Evolutionary conservation across 2,888 invertebrate species (phyloP).

Genomic region (Sceliomorpha sp.): DNA sequence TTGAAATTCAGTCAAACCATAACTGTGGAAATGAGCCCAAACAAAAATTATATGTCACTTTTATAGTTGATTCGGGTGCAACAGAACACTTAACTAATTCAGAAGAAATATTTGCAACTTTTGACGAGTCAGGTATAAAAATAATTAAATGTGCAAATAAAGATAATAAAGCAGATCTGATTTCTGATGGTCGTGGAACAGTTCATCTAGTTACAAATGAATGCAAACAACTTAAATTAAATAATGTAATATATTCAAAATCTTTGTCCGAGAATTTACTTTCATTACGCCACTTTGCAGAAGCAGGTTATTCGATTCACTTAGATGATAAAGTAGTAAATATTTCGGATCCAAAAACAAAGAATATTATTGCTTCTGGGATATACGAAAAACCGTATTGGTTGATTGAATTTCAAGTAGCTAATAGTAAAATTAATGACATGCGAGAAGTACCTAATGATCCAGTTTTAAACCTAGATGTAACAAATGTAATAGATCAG

Average conservation of each 20-base stretch:
- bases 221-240: slow-evolving; percentile 25
- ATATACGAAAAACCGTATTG: neutral
- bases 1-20: too few species aligned
- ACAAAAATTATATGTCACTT: neutral
- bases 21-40: too few species aligned
- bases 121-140: neutral
- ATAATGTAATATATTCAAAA: slow-evolving; percentile 50
- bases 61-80: slow-evolving; percentile 17
- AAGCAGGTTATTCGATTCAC: slow-evolving; percentile 2
- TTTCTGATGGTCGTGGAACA: slow-evolving; percentile 10
- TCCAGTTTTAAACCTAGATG: too few species aligned
- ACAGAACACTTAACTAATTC: too few species aligned
- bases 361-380: too few species aligned
- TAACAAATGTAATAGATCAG: too few species aligned
- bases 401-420: too few species aligned
- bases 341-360: too few species aligned
- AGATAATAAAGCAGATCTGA: slow-evolving; percentile 5
- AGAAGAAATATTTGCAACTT: neutral
- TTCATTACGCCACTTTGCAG: slow-evolving; percentile 22
- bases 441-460: too few species aligned
- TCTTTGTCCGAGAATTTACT: slow-evolving; percentile 52
- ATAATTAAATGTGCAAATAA: slow-evolving; percentile 25
- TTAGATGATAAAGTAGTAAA: slow-evolving; percentile 1
- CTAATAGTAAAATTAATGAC: too few species aligned
- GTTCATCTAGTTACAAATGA: slow-evolving; percentile 8